These are phyloP conservation scores for Epinephelus cyanopodus DNA, from an alignment of 2,113 vertebrate genomes.

Conservation along the genomic window DNA sequence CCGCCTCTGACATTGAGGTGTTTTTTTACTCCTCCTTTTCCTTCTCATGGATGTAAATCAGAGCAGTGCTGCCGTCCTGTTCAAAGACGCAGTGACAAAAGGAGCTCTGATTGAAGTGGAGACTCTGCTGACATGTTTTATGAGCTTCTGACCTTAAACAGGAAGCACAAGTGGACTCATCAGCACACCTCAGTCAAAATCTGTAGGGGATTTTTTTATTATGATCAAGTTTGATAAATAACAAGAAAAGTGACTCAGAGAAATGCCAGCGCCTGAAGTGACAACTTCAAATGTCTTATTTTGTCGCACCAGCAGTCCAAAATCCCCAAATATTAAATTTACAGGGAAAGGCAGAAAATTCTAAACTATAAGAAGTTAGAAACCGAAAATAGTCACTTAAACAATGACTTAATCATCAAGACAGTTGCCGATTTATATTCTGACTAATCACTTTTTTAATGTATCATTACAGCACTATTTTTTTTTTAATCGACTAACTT, in stretches of 20 bases:
- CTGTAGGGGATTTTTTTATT: background rate
- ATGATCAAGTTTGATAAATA: background rate
- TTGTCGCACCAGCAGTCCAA: background rate
- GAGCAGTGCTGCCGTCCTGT: slow-evolving; percentile 8
- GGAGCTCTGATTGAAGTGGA: slow-evolving; percentile 40
- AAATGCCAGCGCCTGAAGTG: background rate
- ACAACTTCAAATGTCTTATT: background rate
- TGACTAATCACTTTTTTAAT: no score
- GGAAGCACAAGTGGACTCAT: slow-evolving; percentile 21
- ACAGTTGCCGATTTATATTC: background rate
- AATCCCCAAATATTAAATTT: background rate
- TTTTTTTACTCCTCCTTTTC: slow-evolving; percentile 56
- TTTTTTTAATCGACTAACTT: background rate
- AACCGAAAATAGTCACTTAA: background rate
- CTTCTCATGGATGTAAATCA: slow-evolving; percentile 39
- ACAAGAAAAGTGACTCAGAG: background rate
- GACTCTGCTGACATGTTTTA: slow-evolving; percentile 47
- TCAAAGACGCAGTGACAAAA: slow-evolving; percentile 40
- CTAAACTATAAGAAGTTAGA: background rate
- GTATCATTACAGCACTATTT: background rate
- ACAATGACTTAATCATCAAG: background rate
- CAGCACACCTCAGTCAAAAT: background rate
- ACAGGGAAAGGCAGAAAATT: background rate
- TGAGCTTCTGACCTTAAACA: slow-evolving; percentile 38
- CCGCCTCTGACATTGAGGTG: slow-evolving; percentile 46